Conservation (phyloP, 2,888 invertebrate species). For the Eilema caniola region DNA sequence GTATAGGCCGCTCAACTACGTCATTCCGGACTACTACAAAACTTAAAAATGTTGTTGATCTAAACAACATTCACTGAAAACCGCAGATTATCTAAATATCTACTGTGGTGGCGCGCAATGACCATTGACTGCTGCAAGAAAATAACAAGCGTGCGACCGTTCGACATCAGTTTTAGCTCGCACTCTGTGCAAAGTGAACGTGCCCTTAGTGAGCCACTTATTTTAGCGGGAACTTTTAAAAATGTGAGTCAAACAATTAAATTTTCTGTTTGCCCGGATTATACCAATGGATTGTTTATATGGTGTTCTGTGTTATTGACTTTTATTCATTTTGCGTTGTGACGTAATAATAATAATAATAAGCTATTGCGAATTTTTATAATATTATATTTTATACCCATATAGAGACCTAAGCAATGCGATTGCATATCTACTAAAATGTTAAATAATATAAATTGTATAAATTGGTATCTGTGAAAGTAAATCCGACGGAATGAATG, state of each 20-base stretch:
- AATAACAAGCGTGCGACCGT: slow-evolving; percentile 50
- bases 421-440: slow-evolving; percentile 13
- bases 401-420: slow-evolving; percentile 13
- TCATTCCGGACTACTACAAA: background rate
- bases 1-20: background rate
- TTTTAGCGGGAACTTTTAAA: slow-evolving; percentile 43
- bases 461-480: background rate
- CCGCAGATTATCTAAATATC: slow-evolving; percentile 52
- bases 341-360: background rate
- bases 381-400: background rate
- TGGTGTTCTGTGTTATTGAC: slow-evolving; percentile 13
- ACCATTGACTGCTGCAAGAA: slow-evolving; percentile 54
- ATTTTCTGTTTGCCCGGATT: slow-evolving; percentile 14
- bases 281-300: background rate
- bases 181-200: slow-evolving; percentile 56
- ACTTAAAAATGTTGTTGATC: slow-evolving; percentile 53
- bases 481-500: background rate
- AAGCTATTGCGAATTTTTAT: slow-evolving; percentile 9
- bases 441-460: background rate
- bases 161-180: slow-evolving; percentile 56
- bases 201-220: slow-evolving; percentile 42
- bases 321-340: background rate
- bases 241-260: slow-evolving; percentile 50
- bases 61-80: slow-evolving; percentile 59
- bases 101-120: slow-evolving; percentile 45